Conservation (phyloP, 2,888 invertebrate species). For the Xanthia togata region DNA sequence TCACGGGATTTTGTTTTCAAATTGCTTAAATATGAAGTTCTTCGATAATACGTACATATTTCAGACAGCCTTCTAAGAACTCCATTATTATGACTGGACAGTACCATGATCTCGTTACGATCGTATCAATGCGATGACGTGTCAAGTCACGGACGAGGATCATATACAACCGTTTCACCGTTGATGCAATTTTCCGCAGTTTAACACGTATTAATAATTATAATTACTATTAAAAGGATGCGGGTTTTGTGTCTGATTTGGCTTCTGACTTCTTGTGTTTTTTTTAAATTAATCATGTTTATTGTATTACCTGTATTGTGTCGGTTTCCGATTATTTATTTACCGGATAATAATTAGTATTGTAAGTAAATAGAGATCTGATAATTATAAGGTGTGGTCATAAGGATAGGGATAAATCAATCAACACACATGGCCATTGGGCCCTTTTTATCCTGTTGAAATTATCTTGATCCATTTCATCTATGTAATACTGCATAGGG, state of each 20-base stretch:
- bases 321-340: constrained; percentile 2
- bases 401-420: background rate
- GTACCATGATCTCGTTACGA: constrained; percentile 4
- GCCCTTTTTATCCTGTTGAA: background rate
- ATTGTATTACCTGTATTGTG: background rate
- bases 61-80: background rate
- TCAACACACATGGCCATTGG: background rate
- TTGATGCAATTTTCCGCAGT: constrained; percentile 56
- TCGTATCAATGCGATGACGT: constrained; percentile 52
- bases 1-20: too few species aligned
- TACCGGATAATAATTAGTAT: background rate
- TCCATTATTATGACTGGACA: constrained; percentile 17
- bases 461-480: constrained; percentile 18
- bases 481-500: constrained; percentile 4
- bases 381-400: background rate
- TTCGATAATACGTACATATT: background rate
- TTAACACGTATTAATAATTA: constrained; percentile 50
- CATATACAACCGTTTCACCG: constrained; percentile 56
- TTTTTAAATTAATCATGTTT: background rate
- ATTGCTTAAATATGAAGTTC: too few species aligned
- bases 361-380: background rate
- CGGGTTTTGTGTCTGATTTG: constrained; percentile 28
- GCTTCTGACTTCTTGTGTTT: constrained; percentile 19
- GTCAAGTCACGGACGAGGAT: constrained; percentile 56
- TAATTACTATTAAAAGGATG: constrained; percentile 41